Conservation (phyloP, 2,797 vertebrate species). For the Phoxinus dragarum region DNA sequence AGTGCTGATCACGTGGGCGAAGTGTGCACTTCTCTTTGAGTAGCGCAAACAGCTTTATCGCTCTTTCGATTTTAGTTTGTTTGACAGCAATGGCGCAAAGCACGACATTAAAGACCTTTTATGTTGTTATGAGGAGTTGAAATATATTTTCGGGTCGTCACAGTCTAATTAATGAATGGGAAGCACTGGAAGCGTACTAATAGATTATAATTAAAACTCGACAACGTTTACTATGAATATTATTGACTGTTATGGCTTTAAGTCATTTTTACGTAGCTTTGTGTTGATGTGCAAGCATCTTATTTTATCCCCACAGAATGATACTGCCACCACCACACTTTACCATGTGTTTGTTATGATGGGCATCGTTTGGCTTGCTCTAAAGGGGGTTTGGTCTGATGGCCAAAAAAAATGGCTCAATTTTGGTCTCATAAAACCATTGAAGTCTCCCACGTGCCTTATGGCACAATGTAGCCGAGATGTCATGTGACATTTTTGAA, state of each 20-base stretch:
- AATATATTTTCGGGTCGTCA: no score
- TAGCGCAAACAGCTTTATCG: no score
- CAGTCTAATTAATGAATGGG: no score
- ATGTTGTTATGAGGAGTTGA: no score
- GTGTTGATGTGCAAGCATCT: slow-evolving; percentile 15
- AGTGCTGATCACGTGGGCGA: no score
- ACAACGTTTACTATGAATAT: background rate
- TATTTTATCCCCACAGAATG: background rate
- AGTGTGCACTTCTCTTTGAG: no score
- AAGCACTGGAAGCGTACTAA: background rate
- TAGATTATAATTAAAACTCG: background rate
- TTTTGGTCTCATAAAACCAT: slow-evolving; percentile 21
- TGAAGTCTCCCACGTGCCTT: slow-evolving; percentile 25
- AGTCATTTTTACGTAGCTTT: slow-evolving; percentile 3
- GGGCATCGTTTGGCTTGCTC: background rate
- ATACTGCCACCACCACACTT: background rate
- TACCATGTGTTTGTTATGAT: background rate
- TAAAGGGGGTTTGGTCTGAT: slow-evolving; percentile 9
- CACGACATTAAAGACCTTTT: no score
- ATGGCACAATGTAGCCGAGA: background rate
- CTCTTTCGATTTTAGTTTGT: no score
- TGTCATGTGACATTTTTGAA: slow-evolving; percentile 35
- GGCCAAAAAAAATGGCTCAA: slow-evolving; percentile 18
- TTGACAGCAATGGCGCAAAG: no score
- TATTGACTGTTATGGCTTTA: background rate